These are phyloP conservation scores for Plebejus anna DNA, from an alignment of 2,888 invertebrate species.

Conservation along the genomic window DNA sequence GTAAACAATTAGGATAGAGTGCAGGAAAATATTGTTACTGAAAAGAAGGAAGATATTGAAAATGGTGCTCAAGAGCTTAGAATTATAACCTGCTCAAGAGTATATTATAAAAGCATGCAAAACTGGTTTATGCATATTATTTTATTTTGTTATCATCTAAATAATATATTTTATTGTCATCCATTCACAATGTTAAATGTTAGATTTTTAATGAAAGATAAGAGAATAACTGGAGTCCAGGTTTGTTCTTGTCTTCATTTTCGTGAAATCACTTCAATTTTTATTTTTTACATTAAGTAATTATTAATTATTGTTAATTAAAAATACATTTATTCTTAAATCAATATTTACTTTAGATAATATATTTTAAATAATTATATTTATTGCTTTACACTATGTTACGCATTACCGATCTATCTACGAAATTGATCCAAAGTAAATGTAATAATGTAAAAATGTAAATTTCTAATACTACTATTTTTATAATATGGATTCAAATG, in stretches of 20 bases:
- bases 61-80: constrained; percentile 1
- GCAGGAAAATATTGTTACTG: not conserved
- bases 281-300: too few species aligned
- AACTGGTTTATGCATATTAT: not conserved
- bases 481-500: not conserved
- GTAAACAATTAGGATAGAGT: not conserved
- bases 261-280: too few species aligned
- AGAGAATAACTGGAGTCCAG: too few species aligned
- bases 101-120: constrained; percentile 3
- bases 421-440: not conserved
- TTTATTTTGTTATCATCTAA: too few species aligned
- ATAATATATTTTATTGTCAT: too few species aligned
- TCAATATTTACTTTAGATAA: not conserved
- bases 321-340: not conserved
- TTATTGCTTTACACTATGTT: not conserved
- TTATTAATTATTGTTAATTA: too few species aligned
- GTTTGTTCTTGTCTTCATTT: too few species aligned
- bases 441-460: not conserved
- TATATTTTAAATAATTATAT: too few species aligned
- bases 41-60: constrained; percentile 13
- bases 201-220: too few species aligned
- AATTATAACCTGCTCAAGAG: too few species aligned
- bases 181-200: too few species aligned
- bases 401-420: not conserved
- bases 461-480: not conserved